Evolutionary conservation across 2,888 invertebrate genomes (phyloP), one percentile per base, ranked within the genome.

Genomic region (Hymenopus coronatus): DNA sequence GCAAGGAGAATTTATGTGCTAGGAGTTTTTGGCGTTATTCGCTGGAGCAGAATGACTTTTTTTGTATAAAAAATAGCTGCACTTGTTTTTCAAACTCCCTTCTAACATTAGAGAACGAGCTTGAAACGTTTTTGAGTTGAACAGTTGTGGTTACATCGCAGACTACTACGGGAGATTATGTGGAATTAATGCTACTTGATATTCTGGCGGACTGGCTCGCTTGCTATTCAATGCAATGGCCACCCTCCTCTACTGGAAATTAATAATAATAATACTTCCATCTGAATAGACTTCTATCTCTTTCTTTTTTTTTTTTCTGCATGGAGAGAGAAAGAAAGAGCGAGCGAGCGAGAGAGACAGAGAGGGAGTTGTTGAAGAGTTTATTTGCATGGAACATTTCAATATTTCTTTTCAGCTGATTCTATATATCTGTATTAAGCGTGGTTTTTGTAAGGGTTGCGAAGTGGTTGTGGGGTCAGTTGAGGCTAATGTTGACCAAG

Each of bases 401-500:
- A 87, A 81, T 82, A 87, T 87, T 82, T 87, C 87, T 87, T 87
- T 87, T 87, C 87, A 87, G 28, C 40, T 82, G 40, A 82, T 46
- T 81, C 85, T n/a, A 40, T 85, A 15, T 27, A 12, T n/a, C 25
- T 85, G 54, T 85, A 85, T 85, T 85, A 46, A 85, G 85, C 54
- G 27, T 82, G 87, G 86, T 86, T 86, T 86, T 86, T 28, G 86
- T 81, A 86, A 86, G 86, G 86, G 86, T 86, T 86, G 28, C 86
- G 86, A 81, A 70, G 70, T 86, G 54, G 33, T 27, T 33, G 87
- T 33, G 82, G 82, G 82, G 54, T 70, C 54, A 70, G 40, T 40
- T 40, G 40, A 40, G 40, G 54, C 54, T 70, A 70, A 70, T 70
- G 54, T 70, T 70, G 54, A 70, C 54, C 54, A 70, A 25, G 54